These are phyloP conservation scores for Myopa tessellatipennis DNA, from an alignment of 2,888 invertebrate genomes.

Conservation along the genomic window DNA sequence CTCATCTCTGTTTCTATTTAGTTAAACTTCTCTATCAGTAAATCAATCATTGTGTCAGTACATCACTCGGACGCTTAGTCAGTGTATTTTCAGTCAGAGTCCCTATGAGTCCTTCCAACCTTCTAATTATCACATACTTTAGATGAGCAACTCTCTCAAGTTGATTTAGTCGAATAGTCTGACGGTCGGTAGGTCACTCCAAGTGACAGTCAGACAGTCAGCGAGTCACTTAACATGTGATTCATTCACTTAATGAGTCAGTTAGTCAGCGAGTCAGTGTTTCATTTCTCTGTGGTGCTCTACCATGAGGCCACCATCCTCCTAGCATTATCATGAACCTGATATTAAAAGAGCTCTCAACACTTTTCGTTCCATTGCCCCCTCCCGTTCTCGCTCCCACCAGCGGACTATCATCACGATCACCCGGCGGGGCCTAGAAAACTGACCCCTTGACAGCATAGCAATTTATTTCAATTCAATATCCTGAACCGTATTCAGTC, in stretches of 20 bases:
- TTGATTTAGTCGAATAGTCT: background rate
- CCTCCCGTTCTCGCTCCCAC: no score
- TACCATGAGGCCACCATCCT: background rate
- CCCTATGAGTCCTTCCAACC: no score
- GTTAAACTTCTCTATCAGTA: no score
- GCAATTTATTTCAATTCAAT: slow-evolving; percentile 26
- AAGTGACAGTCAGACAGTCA: background rate
- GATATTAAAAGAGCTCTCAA: background rate
- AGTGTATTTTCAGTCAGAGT: no score
- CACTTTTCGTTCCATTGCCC: background rate
- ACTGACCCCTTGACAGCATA: background rate
- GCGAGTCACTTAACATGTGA: background rate
- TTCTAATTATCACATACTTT: no score
- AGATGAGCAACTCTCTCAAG: no score
- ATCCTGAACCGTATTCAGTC: background rate
- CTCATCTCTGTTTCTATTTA: no score
- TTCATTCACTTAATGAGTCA: background rate
- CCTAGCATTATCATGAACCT: background rate
- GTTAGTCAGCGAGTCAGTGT: background rate
- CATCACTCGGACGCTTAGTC: no score
- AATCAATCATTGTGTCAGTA: no score
- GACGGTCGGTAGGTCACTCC: background rate
- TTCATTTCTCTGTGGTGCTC: background rate
- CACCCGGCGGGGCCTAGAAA: no score
- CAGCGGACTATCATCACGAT: no score